These are phyloP conservation scores for Neolamprologus tretocephalus DNA, from an alignment of 2,113 vertebrate species.

Conservation along the genomic window DNA sequence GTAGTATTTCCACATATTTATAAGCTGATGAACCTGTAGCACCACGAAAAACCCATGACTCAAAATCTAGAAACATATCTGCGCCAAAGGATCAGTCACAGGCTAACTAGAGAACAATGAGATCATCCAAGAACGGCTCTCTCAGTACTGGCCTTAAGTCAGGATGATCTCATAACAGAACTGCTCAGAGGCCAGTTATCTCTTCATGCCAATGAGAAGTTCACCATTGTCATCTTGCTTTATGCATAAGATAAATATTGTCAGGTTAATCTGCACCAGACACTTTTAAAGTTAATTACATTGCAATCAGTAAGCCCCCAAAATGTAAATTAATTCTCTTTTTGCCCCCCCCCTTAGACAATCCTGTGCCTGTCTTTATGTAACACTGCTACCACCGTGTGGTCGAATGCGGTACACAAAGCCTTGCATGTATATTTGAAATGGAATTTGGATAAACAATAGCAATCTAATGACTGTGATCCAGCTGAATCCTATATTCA, in stretches of 20 bases:
- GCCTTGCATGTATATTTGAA: background rate
- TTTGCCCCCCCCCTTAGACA: background rate
- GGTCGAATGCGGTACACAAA: background rate
- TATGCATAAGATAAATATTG: background rate
- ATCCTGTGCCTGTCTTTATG: background rate
- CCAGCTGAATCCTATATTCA: background rate
- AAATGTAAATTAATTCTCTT: background rate
- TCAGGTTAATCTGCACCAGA: background rate
- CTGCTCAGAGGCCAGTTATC: conserved; percentile 35
- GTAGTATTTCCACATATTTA: background rate
- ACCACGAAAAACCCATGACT: conserved; percentile 16
- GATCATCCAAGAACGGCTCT: conserved; percentile 50
- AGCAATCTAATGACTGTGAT: background rate
- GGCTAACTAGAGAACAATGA: conserved; percentile 48
- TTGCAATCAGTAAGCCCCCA: background rate
- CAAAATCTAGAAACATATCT: background rate
- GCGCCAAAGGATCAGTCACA: conserved; percentile 43
- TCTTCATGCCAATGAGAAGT: conserved; percentile 7
- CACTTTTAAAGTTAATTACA: background rate
- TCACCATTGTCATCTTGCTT: background rate
- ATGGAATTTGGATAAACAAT: background rate
- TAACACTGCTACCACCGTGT: conserved; percentile 7
- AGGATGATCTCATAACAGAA: conserved; percentile 52
- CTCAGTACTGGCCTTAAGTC: conserved; percentile 35
- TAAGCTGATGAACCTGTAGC: conserved; percentile 7